Percentiles rank a stretch among this genome's conserved stretches.
Evolutionary conservation across 2,888 invertebrate species (phyloP).

Genomic region (Dusona sp.): DNA sequence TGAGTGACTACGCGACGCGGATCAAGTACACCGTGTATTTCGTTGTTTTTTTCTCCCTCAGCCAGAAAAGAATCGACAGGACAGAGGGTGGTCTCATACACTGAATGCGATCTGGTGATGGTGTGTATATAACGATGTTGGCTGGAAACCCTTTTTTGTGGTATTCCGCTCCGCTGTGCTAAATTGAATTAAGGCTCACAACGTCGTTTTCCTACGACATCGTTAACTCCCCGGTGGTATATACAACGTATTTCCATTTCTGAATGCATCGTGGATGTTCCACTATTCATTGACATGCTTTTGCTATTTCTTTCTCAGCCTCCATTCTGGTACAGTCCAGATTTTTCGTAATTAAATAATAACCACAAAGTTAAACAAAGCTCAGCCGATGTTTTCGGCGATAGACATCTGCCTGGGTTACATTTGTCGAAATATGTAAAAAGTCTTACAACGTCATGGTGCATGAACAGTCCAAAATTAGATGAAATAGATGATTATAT

Average conservation of each 20-base stretch:
- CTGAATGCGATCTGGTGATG: slow-evolving; percentile 16
- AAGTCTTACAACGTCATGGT: neutral
- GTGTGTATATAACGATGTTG: slow-evolving; percentile 16
- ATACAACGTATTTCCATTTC: slow-evolving; percentile 19
- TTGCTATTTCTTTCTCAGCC: slow-evolving; percentile 10
- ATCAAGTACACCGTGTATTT: neutral
- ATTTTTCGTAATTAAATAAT: slow-evolving; percentile 25
- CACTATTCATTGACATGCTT: slow-evolving; percentile 43
- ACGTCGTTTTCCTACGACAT: slow-evolving; percentile 53
- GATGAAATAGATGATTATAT: neutral
- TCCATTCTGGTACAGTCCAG: slow-evolving; percentile 3
- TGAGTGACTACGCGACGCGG: neutral
- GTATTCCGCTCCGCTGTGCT: slow-evolving; percentile 54
- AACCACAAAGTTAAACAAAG: slow-evolving; percentile 16
- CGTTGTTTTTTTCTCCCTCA: neutral
- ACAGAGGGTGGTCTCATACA: neutral
- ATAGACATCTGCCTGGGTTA: neutral
- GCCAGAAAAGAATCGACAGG: neutral
- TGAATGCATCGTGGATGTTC: slow-evolving; percentile 10
- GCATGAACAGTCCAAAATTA: neutral
- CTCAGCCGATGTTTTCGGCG: slow-evolving; percentile 4
- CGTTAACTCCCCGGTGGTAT: slow-evolving; percentile 25
- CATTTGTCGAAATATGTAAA: neutral
- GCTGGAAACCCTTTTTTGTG: slow-evolving; percentile 49
- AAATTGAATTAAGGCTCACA: slow-evolving; percentile 64